A percentile compares a stretch with the other conserved stretches of the same genome.
Conservation (phyloP, 2,888 invertebrate genomes). For the Cosmia pyralina region DNA sequence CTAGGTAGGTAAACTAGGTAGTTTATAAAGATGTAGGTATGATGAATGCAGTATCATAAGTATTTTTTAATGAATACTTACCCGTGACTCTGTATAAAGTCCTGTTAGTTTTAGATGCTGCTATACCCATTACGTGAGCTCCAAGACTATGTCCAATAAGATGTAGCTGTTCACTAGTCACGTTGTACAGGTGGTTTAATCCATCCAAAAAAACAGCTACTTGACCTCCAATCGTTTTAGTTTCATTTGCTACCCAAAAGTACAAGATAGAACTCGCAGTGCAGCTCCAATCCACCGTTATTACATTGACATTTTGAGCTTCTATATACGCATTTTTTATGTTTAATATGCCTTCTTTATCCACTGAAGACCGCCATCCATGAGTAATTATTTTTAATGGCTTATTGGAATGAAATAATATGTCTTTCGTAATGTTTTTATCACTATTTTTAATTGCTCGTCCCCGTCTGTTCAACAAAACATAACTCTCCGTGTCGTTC, state of each 20-base stretch:
- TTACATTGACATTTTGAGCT: conserved; percentile 80
- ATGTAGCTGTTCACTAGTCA: conserved; percentile 73
- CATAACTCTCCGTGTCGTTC: conserved; percentile 67
- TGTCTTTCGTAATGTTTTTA: conserved; percentile 20
- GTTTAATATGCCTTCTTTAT: conserved; percentile 72
- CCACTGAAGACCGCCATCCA: conserved; percentile 85
- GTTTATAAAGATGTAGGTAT: too few relatives aligned
- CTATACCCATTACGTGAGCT: conserved; percentile 80
- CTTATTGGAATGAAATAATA: conserved; percentile 53
- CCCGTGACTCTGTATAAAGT: conserved; percentile 74
- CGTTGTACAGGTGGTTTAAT: conserved; percentile 65
- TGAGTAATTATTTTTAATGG: conserved; percentile 88
- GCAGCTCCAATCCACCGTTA: conserved; percentile 82
- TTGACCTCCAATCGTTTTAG: conserved; percentile 68
- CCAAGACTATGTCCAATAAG: conserved; percentile 81
- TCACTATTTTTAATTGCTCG: conserved; percentile 50
- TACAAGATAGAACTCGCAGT: conserved; percentile 75
- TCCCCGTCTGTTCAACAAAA: conserved; percentile 67
- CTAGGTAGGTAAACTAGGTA: too few relatives aligned
- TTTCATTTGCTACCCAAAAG: conserved; percentile 74
- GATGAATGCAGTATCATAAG: background rate
- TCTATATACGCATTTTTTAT: conserved; percentile 85
- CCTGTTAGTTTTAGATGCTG: conserved; percentile 68
- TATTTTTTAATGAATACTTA: conserved; percentile 37
- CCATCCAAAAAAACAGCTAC: conserved; percentile 72